phyloP scores from a whole-genome alignment of 2,888 invertebrate genomes.

The Drosophila meridiana region DNA sequence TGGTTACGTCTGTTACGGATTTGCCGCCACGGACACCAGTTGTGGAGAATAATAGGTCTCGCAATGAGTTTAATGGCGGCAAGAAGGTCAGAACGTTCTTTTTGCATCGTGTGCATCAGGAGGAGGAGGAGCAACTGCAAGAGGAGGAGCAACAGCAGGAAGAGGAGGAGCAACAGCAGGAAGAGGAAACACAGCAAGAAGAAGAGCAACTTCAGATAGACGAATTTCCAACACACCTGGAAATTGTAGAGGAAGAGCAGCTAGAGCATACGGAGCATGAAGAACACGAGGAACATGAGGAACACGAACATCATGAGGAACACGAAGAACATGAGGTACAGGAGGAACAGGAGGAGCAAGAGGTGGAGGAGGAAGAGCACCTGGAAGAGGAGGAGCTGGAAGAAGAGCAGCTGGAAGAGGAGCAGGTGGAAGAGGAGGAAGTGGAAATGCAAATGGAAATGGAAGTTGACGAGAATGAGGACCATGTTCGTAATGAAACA shows the following conservation, averaged over 20 bases:
- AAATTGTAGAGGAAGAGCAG: constrained; percentile 4
- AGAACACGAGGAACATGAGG: not conserved
- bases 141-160: constrained; percentile 6
- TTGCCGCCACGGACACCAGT: constrained; percentile 36
- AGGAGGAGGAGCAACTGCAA: constrained; percentile 32
- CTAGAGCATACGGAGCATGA: not conserved
- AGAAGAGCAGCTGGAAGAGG: not conserved
- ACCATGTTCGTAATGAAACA: constrained; percentile 45
- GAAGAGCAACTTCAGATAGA: constrained; percentile 9
- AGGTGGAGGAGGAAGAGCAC: not conserved
- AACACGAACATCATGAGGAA: not conserved
- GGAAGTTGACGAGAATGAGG: constrained; percentile 5
- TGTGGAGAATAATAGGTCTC: constrained; percentile 42
- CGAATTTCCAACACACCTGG: constrained; percentile 9
- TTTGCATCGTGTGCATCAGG: constrained; percentile 64
- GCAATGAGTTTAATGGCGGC: constrained; percentile 64
- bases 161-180: constrained; percentile 16
- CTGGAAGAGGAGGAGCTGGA: not conserved
- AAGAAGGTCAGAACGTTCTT: constrained; percentile 70
- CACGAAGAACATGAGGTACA: not conserved
- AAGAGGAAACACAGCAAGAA: constrained; percentile 16
- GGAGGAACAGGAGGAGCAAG: not conserved
- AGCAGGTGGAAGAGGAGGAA: not conserved
- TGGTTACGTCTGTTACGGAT: constrained; percentile 34
- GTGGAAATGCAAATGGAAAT: constrained; percentile 1